Evolutionary conservation across 1,140 invertebrate genomes (phyloP), one percentile per base, ranked within the genome.

Genomic region (Solenopsis invicta): DNA sequence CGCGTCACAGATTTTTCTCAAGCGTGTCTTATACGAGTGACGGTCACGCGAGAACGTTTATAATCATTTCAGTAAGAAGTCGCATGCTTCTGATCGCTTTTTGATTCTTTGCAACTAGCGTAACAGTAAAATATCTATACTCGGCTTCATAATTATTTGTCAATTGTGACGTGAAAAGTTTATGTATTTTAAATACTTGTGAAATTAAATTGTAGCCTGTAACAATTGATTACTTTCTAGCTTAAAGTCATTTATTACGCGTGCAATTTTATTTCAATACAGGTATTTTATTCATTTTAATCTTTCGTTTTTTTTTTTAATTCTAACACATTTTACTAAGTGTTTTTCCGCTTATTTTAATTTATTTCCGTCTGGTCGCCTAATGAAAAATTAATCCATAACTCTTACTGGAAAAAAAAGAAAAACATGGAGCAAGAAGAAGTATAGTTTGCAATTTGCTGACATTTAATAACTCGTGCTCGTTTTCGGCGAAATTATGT

Each of bases 401-500:
- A 74, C 41, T 72, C 52, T 37, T 18, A 4, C 12, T 41, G 8
- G 8, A 61, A 12, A 50, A 21, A 84, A 34, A 54, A 75, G 48
- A 21, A 72, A 45, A 54, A 62, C 67, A 45, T 8, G 48, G 41
- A 37, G 16, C 18, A 41, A 74, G 69, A 84, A 84, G 80, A 75
- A 84, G 52, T 84, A 84, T 61, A 62, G 69, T 84, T 34, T 41
- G 41, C 80, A 84, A 74, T 84, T 75, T 61, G 80, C 80, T 61
- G 80, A 84, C 80, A 84, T 84, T 84, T 74, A 84, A 84, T 84
- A 84, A 84, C 80, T 75, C 69, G 80, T 37, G 67, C 69, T 84
- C 45, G 80, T 84, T 84, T 84, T 84, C 80, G 56, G 69, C 69
- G 54, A 62, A 84, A 84, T 84, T 84, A 84, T 84, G 80, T 84